Conservation (phyloP, 2,113 vertebrate species). For the Aythya baeri region DNA sequence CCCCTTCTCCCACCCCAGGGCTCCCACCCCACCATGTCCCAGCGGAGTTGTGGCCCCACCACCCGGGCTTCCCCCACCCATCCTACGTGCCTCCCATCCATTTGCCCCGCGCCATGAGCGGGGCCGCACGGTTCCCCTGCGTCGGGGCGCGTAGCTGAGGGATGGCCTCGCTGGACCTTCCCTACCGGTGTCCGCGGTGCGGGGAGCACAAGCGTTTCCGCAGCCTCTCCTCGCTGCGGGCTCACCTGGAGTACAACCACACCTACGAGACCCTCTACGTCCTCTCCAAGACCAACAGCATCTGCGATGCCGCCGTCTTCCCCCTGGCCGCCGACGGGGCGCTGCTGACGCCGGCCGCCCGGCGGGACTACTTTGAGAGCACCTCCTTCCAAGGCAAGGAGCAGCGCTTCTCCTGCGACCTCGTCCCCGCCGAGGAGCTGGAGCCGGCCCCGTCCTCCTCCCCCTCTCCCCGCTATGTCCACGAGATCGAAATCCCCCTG, state of each 20-base stretch:
- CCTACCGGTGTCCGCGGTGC: slow-evolving; percentile 97
- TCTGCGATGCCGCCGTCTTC: slow-evolving; percentile 92
- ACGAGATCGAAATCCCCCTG: slow-evolving; percentile 95
- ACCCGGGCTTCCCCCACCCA: rapidly evolving
- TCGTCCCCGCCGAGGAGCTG: slow-evolving; percentile 80
- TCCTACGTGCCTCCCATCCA: rapidly evolving
- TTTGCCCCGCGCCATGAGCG: slow-evolving; percentile 10
- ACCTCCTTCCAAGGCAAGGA: slow-evolving; percentile 91
- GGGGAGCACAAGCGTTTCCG: slow-evolving; percentile 99
- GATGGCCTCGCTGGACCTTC: slow-evolving; percentile 98
- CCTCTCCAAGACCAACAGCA: slow-evolving; percentile 97
- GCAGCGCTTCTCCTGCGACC: slow-evolving; percentile 82
- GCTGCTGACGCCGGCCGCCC: slow-evolving; percentile 78
- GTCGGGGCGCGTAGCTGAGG: slow-evolving; percentile 68
- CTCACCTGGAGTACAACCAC: slow-evolving; percentile 98
- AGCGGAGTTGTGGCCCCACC: rapidly evolving
- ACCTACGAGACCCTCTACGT: slow-evolving; percentile 99
- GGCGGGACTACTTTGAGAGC: slow-evolving; percentile 89
- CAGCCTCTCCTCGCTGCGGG: slow-evolving; percentile 94
- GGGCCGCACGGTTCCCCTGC: neutral
- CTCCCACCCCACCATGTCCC: slow-evolving; percentile 11
- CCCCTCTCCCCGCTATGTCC: slow-evolving; percentile 85
- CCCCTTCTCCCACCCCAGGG: rapidly evolving
- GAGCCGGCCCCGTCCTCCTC: slow-evolving; percentile 74
- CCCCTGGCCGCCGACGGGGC: slow-evolving; percentile 87